These are phyloP conservation scores for Xyrichtys novacula DNA, from an alignment of 2,797 vertebrate genomes.

Conservation along the genomic window DNA sequence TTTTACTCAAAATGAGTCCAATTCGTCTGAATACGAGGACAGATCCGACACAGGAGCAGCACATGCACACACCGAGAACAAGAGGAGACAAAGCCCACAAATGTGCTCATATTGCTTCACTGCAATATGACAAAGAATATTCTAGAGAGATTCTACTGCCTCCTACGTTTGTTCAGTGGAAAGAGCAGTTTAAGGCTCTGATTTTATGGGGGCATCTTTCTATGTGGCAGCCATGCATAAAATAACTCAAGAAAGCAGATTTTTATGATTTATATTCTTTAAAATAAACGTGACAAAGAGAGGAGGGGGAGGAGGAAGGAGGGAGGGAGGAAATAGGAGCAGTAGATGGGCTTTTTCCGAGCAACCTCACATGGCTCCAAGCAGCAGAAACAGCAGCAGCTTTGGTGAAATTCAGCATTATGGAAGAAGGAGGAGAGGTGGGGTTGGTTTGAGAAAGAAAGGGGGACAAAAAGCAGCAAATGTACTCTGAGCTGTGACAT, in stretches of 20 bases:
- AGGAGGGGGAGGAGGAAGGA: constrained; percentile 6
- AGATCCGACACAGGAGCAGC: constrained; percentile 8
- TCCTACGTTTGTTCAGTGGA: constrained; percentile 90
- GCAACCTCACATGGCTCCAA: constrained; percentile 69
- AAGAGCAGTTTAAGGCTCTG: constrained; percentile 52
- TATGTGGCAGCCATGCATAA: too few relatives aligned
- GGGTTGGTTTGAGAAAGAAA: not conserved
- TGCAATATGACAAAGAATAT: constrained; percentile 99
- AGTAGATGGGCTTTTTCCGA: constrained; percentile 58
- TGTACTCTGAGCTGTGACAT: constrained; percentile 37
- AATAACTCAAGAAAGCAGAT: too few relatives aligned
- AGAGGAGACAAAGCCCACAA: constrained; percentile 37
- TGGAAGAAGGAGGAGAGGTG: constrained; percentile 44
- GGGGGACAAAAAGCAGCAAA: constrained; percentile 10
- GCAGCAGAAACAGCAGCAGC: constrained; percentile 60
- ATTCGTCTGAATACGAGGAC: constrained; percentile 19
- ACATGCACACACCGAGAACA: constrained; percentile 5
- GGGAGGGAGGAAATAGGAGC: constrained; percentile 15
- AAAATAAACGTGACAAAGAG: constrained; percentile 58
- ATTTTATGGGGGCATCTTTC: constrained; percentile 7
- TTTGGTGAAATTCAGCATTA: constrained; percentile 54
- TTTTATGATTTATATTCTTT: constrained; percentile 29
- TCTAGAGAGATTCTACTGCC: constrained; percentile 94
- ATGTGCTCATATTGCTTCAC: constrained; percentile 78
- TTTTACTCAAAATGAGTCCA: constrained; percentile 37